Percentiles rank a stretch among this genome's conserved stretches.
Evolutionary conservation across 2,113 vertebrate genomes (phyloP).

Genomic region (Gorsachius goisagi): DNA sequence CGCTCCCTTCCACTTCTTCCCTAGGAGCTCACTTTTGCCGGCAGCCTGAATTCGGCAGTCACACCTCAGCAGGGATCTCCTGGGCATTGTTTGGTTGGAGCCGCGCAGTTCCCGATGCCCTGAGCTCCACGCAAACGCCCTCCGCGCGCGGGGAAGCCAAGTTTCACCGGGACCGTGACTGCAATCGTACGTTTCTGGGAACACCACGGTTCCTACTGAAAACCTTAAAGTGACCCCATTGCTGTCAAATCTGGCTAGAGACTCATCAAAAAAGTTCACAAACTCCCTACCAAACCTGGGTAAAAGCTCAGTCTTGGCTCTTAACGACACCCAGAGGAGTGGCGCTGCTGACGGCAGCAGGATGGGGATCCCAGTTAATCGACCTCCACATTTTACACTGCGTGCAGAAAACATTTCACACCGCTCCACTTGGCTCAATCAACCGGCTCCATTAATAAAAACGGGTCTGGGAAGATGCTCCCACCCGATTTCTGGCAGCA

Average conservation of each 20-base stretch:
- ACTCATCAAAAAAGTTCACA: slow-evolving; percentile 28
- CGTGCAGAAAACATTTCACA: slow-evolving; percentile 24
- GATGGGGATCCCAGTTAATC: slow-evolving; percentile 52
- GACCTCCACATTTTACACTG: slow-evolving; percentile 21
- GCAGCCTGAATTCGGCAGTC: slow-evolving; percentile 30
- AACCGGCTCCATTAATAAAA: slow-evolving; percentile 3
- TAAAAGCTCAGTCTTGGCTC: neutral
- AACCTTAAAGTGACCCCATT: slow-evolving; percentile 40
- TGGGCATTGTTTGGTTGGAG: slow-evolving; percentile 36
- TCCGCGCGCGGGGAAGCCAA: slow-evolving; percentile 1
- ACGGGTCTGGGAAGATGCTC: neutral
- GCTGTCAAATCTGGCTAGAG: slow-evolving; percentile 12
- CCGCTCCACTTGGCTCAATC: neutral
- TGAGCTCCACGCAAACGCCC: slow-evolving; percentile 25
- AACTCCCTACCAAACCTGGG: slow-evolving; percentile 1
- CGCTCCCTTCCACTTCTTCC: neutral
- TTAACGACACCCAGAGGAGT: neutral
- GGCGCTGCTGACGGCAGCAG: slow-evolving; percentile 6
- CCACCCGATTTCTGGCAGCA: neutral
- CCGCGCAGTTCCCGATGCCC: slow-evolving; percentile 21
- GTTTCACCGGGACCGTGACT: slow-evolving; percentile 18
- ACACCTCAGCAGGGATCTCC: slow-evolving; percentile 23
- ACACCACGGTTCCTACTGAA: slow-evolving; percentile 26
- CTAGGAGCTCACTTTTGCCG: slow-evolving; percentile 16
- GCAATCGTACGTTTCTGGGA: slow-evolving; percentile 25